phyloP scores from a whole-genome alignment of 2,797 vertebrate species.

The Luscinia megarhynchos region DNA sequence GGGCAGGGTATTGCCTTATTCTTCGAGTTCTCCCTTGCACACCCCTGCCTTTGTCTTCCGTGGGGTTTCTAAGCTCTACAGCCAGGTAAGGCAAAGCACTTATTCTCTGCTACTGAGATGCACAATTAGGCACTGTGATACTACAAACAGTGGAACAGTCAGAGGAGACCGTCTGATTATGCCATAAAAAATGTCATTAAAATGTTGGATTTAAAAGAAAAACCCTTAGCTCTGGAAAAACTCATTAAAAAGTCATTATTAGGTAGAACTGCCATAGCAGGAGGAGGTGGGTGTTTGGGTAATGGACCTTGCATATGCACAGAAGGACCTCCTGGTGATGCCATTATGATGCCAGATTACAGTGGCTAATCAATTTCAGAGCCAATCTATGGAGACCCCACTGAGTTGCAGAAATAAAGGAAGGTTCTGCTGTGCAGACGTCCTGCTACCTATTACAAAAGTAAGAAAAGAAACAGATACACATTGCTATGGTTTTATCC shows the following conservation, averaged over 20 bases:
- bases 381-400: neutral
- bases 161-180: neutral
- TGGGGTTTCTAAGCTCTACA: neutral
- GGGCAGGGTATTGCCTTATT: accelerated
- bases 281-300: conserved; percentile 44
- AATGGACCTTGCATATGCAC: conserved; percentile 52
- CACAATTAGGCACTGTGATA: neutral
- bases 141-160: neutral
- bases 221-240: conserved; percentile 32
- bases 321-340: conserved; percentile 62
- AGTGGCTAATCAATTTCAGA: conserved; percentile 34
- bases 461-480: neutral
- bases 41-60: neutral
- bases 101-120: neutral
- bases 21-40: neutral
- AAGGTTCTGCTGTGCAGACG: conserved; percentile 30
- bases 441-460: neutral
- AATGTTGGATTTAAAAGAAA: conserved; percentile 41
- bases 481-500: neutral
- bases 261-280: neutral
- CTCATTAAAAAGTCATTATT: conserved; percentile 50
- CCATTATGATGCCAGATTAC: conserved; percentile 37
- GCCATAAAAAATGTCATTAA: neutral
- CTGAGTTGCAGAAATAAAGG: conserved; percentile 31
- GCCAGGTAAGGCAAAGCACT: neutral